Base-by-base conservation (phyloP, 1,140 invertebrate genomes). In the Cherax quadricarinatus region DNA sequence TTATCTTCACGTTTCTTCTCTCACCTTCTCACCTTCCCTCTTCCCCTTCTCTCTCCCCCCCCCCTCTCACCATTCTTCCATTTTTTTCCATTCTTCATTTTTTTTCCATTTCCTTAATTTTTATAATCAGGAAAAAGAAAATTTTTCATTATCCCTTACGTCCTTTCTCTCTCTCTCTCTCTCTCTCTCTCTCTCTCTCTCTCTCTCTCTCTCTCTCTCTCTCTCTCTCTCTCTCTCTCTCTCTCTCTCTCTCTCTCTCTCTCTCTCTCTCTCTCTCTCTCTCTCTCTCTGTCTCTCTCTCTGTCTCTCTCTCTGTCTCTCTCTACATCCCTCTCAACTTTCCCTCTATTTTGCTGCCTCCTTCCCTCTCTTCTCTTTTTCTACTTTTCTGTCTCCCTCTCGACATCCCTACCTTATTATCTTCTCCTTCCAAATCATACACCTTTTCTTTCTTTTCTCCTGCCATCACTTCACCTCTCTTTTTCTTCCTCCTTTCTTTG, bases 181-280 rank as follows among this genome's bases (percentile, higher is more conserved):
- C 30, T 41, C 30, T 4, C 14, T 57, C 14, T 57, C 1, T 57
- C 53, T 4, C 53, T 57, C 53, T 57, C 9, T 57, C 14, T 49
- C 49, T 83, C 81, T 83, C 30, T 83, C 81, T 83, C 81, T 83
- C 81, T 83, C 24, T 83, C 81, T 83, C 81, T 83, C 81, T 83
- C 81, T 83, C 24, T 83, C 81, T 83, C 81, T 83, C 81, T 83
- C 75, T 79, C 75, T 57, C 9, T 57, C 53, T 57, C 53, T 57
- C 53, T 57, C 53, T 57, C 9, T 57, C 53, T 57, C 4, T 57
- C 53, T 57, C 4, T 57, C 53, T 57, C 53, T 57, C 53, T 57
- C 3, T 57, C 53, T 57, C 3, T 57, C 53, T 57, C 3, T 57
- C 53, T 57, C 3, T 57, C 53, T 57, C 53, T 57, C 53, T 57